Base-by-base conservation (phyloP, 1,140 invertebrate genomes). In the Mamestra configurata region DNA sequence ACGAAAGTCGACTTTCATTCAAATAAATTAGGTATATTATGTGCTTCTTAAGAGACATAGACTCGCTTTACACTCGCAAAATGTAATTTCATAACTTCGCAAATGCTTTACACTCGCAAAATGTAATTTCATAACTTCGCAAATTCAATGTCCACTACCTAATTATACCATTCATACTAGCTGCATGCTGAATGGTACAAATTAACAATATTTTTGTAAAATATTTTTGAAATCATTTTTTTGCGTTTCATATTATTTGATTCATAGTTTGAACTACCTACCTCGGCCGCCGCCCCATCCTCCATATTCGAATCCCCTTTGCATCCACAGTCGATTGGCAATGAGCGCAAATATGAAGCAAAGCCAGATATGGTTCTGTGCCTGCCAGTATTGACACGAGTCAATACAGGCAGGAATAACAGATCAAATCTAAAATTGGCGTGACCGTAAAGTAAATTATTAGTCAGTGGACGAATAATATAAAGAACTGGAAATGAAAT, bases 71-170 rank as follows among this genome's bases (percentile, higher is more conserved):
- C 40, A 22, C 40, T 40, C 8, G 3, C 1, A 31, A 64, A 64
- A 64, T 40, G 31, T 40, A 8, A 64, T 64, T 64, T 40, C n/a
- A 64, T n/a, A 40, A 20, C n/a, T 15, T 64, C 57, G 35, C 59
- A 35, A 37, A 61, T 61, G 7, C 35, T 64, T 64, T 40, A 40
- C 40, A 22, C 40, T 40, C 8, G 3, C 1, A 31, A 64, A 64
- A 64, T 40, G 31, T 40, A 8, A 64, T 64, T 64, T 40, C n/a
- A 64, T n/a, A 40, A 20, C n/a, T 15, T 64, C 57, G 35, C 59
- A 35, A 37, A 61, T 61, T 61, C 59, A 61, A 13, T 37, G 15
- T 20, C 31, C 18, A 11, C 7, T 20, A 37, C 59, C 59, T 64
- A 64, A 64, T 64, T 64, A 7, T 22, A 20, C 59, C 18, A 64